Conservation (phyloP, 1,140 invertebrate species). For the Brachionus manjavacas region DNA sequence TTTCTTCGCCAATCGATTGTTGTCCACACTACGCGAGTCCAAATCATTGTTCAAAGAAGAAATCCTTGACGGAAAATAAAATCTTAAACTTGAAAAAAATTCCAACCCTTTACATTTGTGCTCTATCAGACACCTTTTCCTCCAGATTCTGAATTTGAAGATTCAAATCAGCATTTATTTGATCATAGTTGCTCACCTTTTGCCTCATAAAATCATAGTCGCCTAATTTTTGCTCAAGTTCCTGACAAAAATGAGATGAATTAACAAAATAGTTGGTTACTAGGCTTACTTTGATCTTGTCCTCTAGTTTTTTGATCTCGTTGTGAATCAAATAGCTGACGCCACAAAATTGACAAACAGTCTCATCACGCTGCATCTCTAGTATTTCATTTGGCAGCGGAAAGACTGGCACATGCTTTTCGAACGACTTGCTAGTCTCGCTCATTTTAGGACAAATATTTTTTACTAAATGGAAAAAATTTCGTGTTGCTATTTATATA, state of each 20-base stretch:
- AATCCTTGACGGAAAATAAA: slow-evolving; percentile 9
- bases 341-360: slow-evolving; percentile 56
- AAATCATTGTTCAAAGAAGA: slow-evolving; percentile 26
- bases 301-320: slow-evolving; percentile 55
- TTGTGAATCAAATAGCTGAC: slow-evolving; percentile 57
- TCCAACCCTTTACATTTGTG: background rate
- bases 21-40: background rate
- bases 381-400: slow-evolving; percentile 53
- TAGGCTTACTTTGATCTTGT: slow-evolving; percentile 44
- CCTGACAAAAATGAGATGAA: background rate
- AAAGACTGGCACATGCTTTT: slow-evolving; percentile 49
- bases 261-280: background rate
- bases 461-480: slow-evolving; percentile 44
- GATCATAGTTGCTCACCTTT: background rate
- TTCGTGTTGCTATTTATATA: slow-evolving; percentile 40
- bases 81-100: background rate
- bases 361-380: slow-evolving; percentile 52
- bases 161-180: background rate
- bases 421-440: slow-evolving; percentile 44
- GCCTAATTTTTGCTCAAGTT: background rate
- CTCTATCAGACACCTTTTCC: background rate
- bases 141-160: slow-evolving; percentile 9
- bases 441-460: background rate
- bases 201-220: background rate
- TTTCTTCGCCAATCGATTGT: background rate